Percentiles rank a stretch among this genome's conserved stretches.
These are phyloP conservation scores for Patiria miniata DNA, from an alignment of 35 echinoderm and acorn worm species.

Conservation along the genomic window DNA sequence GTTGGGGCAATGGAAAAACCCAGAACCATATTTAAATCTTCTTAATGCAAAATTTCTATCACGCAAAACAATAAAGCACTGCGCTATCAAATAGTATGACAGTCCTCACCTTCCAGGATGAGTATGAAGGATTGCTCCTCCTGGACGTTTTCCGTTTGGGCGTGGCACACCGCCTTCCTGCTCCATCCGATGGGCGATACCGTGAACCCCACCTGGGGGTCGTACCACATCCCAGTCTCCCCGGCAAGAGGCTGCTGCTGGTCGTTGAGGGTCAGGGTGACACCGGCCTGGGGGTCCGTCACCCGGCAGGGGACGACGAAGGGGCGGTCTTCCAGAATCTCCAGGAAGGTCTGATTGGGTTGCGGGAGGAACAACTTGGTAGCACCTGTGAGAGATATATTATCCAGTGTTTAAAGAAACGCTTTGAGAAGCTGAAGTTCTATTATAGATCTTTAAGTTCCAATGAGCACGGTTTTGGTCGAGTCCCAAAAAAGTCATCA, in stretches of 20 bases:
- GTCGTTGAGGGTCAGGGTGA: conserved; percentile 26
- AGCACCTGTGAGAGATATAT: not conserved
- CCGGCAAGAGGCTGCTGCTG: conserved; percentile 3
- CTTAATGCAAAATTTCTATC: too few relatives aligned
- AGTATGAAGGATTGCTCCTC: conserved; percentile 4
- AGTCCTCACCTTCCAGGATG: conserved; percentile 3
- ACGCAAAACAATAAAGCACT: too few relatives aligned
- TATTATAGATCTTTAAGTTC: too few relatives aligned
- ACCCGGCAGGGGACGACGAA: conserved; percentile 56
- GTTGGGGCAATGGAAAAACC: too few relatives aligned
- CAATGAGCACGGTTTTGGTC: too few relatives aligned
- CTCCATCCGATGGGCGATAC: conserved; percentile 19
- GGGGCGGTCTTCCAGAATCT: conserved; percentile 25
- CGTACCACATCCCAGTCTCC: not conserved
- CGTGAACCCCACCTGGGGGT: conserved; percentile 49
- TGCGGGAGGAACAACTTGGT: not conserved
- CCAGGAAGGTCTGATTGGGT: not conserved
- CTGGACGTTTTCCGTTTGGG: not conserved
- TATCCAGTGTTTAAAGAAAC: too few relatives aligned
- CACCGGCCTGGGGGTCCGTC: conserved; percentile 40
- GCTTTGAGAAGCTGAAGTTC: too few relatives aligned
- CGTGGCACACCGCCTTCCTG: not conserved
- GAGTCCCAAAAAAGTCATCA: too few relatives aligned
- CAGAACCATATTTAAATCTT: too few relatives aligned
- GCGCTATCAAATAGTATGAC: too few relatives aligned